Conservation (phyloP, 2,888 invertebrate genomes). For the Oscheius onirici region DNA sequence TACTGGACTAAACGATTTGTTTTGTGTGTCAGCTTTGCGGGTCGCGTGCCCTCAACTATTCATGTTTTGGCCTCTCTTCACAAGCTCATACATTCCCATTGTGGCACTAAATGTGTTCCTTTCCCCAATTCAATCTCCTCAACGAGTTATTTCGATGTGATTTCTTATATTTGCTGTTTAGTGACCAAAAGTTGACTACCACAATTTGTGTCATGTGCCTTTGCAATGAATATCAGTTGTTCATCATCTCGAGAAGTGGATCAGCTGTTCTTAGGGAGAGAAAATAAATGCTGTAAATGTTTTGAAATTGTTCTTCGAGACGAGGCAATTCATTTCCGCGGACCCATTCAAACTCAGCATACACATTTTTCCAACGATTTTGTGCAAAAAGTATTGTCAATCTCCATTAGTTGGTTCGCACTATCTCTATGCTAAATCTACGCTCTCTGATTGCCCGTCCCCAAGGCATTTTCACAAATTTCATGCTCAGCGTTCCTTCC, state of each 20-base stretch:
- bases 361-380: no score
- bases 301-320: no score
- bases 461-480: slow-evolving; percentile 2
- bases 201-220: neutral
- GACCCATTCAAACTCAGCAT: no score
- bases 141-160: no score
- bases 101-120: neutral
- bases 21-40: slow-evolving; percentile 21
- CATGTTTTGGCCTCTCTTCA: slow-evolving; percentile 22
- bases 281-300: no score
- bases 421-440: neutral
- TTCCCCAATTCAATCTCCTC: neutral
- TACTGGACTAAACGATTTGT: slow-evolving; percentile 26
- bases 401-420: no score
- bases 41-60: slow-evolving; percentile 29
- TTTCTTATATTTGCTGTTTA: neutral
- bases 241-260: no score
- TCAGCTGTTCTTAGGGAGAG: no score
- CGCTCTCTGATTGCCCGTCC: slow-evolving; percentile 17
- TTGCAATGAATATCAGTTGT: neutral
- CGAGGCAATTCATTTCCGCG: no score
- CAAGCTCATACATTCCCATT: slow-evolving; percentile 22
- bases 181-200: neutral
- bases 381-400: no score
- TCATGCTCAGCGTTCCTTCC: no score